A percentile compares a stretch with the other conserved stretches of the same genome.
Evolutionary conservation across 2,888 invertebrate species (phyloP).

Genomic region (Hirtodrosophila alboralis): DNA sequence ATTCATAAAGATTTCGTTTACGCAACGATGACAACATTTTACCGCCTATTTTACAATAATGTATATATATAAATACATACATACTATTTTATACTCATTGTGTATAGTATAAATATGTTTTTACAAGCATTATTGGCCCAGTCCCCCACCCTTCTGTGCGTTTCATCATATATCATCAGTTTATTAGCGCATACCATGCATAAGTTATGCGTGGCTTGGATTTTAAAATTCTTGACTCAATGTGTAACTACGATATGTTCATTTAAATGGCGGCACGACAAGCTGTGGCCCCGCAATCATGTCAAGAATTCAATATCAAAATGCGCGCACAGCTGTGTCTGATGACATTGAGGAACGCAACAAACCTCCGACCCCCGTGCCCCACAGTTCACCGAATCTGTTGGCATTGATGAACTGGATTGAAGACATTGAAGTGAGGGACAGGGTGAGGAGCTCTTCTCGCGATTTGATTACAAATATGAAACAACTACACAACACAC

Average conservation of each 20-base stretch:
- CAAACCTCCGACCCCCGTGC: conserved; percentile 17
- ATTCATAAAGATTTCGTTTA: conserved; percentile 77
- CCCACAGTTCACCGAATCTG: conserved; percentile 20
- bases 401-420: conserved; percentile 68
- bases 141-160: not conserved
- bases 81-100: conserved; percentile 4
- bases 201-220: conserved; percentile 41
- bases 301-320: conserved; percentile 79
- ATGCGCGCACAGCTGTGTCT: conserved; percentile 71
- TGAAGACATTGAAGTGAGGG: conserved; percentile 10
- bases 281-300: conserved; percentile 74
- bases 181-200: conserved; percentile 38
- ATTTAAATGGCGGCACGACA: conserved; percentile 59
- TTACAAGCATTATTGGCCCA: conserved; percentile 8
- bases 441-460: conserved; percentile 3
- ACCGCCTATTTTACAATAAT: conserved; percentile 56
- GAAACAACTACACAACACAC: conserved; percentile 45
- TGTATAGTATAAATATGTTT: conserved; percentile 3
- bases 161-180: conserved; percentile 25
- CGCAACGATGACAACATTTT: conserved; percentile 53
- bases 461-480: conserved; percentile 71
- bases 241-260: conserved; percentile 53
- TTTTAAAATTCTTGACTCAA: conserved; percentile 37
- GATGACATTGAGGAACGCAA: conserved; percentile 65
- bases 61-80: conserved; percentile 38